phyloP scores from a whole-genome alignment of 2,113 vertebrate species.

The Gnathonemus echidnorhynchus region DNA sequence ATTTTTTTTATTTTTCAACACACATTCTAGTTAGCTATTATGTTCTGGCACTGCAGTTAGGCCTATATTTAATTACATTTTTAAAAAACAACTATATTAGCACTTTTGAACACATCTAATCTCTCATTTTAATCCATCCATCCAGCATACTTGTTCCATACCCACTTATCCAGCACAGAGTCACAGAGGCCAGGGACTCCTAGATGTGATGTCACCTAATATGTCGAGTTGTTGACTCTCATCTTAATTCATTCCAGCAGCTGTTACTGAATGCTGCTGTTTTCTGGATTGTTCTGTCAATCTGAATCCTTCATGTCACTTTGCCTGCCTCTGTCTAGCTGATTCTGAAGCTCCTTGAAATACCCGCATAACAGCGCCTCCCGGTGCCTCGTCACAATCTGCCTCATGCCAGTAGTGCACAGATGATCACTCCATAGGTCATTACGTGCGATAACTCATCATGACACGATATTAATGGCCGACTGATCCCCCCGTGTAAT shows the following conservation, averaged over 20 bases:
- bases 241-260: neutral
- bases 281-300: neutral
- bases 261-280: neutral
- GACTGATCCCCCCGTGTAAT: constrained; percentile 92
- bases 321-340: neutral
- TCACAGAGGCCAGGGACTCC: neutral
- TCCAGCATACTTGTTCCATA: neutral
- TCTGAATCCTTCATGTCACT: neutral
- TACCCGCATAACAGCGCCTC: neutral
- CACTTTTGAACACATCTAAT: neutral
- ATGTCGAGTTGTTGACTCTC: neutral
- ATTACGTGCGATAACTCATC: constrained; percentile 95
- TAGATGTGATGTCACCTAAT: neutral
- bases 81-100: neutral
- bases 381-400: neutral
- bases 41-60: neutral
- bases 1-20: neutral
- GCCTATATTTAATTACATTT: neutral
- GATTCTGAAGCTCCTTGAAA: neutral
- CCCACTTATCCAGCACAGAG: neutral
- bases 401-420: neutral
- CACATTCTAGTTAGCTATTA: neutral
- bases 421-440: constrained; percentile 59
- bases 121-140: neutral
- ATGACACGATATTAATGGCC: constrained; percentile 91